Percentiles rank a stretch among this genome's conserved stretches.
phyloP scores from a whole-genome alignment of 1,140 invertebrate species.

The Rhagoletis pomonella region DNA sequence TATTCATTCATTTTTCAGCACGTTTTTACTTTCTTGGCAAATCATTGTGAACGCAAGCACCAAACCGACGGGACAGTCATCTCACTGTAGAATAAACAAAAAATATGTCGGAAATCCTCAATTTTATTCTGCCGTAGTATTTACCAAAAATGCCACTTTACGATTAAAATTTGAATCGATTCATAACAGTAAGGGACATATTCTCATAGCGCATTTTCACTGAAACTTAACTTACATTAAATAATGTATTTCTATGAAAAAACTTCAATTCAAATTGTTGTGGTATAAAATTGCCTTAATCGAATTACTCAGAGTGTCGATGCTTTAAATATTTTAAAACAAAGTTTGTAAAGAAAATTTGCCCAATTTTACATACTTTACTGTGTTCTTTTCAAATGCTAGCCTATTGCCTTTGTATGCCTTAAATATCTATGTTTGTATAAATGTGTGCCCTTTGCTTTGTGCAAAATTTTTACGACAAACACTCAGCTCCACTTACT shows the following conservation, averaged over 20 bases:
- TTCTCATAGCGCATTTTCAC: too few relatives aligned
- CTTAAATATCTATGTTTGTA: background rate
- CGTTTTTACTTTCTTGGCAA: constrained; percentile 41
- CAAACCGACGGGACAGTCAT: background rate
- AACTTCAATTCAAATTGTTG: too few relatives aligned
- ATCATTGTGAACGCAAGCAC: background rate
- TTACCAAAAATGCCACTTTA: too few relatives aligned
- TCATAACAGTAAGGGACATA: too few relatives aligned
- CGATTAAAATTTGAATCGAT: too few relatives aligned
- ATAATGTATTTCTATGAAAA: too few relatives aligned
- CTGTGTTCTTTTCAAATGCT: background rate
- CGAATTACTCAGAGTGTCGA: too few relatives aligned
- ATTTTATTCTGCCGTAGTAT: too few relatives aligned
- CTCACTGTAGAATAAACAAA: background rate
- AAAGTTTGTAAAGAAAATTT: too few relatives aligned
- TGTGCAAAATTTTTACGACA: constrained; percentile 29
- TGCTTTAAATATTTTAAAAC: too few relatives aligned
- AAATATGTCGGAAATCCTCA: background rate
- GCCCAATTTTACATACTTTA: background rate
- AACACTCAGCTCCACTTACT: constrained; percentile 45
- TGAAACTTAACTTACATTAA: too few relatives aligned
- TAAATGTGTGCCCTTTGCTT: background rate
- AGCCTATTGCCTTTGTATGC: background rate
- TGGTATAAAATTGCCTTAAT: too few relatives aligned
- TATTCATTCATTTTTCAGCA: constrained; percentile 21